phyloP scores from a whole-genome alignment of 2,888 invertebrate genomes.

The Atherix ibis region DNA sequence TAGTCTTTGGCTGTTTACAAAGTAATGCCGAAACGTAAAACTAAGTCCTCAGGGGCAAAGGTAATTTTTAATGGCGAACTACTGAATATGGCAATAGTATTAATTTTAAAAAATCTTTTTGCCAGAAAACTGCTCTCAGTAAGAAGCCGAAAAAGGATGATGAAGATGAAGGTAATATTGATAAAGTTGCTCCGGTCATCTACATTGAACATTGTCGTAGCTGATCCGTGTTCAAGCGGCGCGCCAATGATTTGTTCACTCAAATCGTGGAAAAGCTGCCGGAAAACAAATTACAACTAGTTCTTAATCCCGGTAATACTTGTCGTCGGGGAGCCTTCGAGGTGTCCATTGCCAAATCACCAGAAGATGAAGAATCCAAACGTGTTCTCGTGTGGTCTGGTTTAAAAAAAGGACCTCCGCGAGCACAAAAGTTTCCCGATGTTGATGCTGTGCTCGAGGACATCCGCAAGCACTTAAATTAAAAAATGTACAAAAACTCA shows the following conservation, averaged over 20 bases:
- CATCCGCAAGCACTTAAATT: not conserved
- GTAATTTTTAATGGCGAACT: too few relatives aligned
- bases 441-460: conserved; percentile 10
- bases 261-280: conserved; percentile 16
- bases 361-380: conserved; percentile 12
- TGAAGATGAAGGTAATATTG: too few relatives aligned
- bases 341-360: conserved; percentile 16
- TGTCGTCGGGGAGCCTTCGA: conserved; percentile 27
- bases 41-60: too few relatives aligned
- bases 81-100: too few relatives aligned
- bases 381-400: conserved; percentile 24
- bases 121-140: too few relatives aligned
- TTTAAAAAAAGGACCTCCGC: conserved; percentile 22
- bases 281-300: conserved; percentile 12
- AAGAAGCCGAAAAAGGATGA: too few relatives aligned
- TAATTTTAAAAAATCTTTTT: too few relatives aligned
- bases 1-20: too few relatives aligned
- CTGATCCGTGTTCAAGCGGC: conserved; percentile 27
- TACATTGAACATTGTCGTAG: conserved; percentile 28
- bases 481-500: not conserved
- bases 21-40: too few relatives aligned
- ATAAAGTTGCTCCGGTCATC: conserved; percentile 17
- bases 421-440: conserved; percentile 25
- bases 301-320: conserved; percentile 21
- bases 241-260: conserved; percentile 20